Evolutionary conservation across 2,797 vertebrate genomes (phyloP).

Genomic region (Eutrigla gurnardus): DNA sequence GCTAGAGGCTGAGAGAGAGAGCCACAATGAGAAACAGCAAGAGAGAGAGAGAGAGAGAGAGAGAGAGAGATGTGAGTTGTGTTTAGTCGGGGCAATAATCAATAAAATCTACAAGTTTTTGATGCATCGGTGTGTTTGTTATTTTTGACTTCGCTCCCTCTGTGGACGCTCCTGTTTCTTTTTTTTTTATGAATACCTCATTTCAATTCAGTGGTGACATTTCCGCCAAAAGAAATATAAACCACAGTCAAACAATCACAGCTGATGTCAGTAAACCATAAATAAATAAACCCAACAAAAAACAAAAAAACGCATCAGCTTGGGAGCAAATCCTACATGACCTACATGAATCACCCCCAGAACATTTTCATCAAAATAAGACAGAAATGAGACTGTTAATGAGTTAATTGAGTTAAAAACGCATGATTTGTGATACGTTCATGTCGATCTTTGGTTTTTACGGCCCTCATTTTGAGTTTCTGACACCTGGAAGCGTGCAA

Average conservation of each 20-base stretch:
- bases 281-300: neutral
- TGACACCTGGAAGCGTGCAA: constrained; percentile 14
- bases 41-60: neutral
- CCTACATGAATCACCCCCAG: neutral
- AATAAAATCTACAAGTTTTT: constrained; percentile 68
- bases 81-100: constrained; percentile 30
- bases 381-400: neutral
- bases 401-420: neutral
- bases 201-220: neutral
- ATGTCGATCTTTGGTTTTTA: neutral
- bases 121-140: constrained; percentile 51
- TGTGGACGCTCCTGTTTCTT: too few relatives aligned
- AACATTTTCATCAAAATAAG: neutral
- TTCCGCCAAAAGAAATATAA: neutral
- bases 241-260: constrained; percentile 1
- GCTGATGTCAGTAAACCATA: neutral
- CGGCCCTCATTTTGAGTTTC: constrained; percentile 26
- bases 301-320: neutral
- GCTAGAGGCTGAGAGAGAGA: constrained; percentile 18
- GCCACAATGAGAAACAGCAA: neutral
- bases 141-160: constrained; percentile 22
- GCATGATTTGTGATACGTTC: neutral
- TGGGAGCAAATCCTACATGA: constrained; percentile 1
- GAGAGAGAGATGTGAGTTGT: constrained; percentile 1
- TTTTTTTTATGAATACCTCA: neutral